Evolutionary conservation across 2,797 vertebrate genomes (phyloP).

Genomic region (Amblyraja radiata): DNA sequence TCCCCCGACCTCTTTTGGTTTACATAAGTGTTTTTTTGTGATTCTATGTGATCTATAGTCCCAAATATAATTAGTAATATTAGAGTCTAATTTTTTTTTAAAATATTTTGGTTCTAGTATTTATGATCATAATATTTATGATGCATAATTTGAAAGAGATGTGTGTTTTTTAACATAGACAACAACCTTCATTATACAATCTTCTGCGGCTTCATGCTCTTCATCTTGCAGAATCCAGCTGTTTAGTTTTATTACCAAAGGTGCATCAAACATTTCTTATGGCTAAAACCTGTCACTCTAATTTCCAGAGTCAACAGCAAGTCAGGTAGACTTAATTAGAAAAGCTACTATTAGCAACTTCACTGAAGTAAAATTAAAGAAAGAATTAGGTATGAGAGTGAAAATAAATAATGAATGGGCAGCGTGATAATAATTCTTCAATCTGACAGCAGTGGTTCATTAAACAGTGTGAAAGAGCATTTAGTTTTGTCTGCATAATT

Average conservation of each 20-base stretch:
- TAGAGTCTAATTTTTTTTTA: no score
- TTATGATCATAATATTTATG: not conserved
- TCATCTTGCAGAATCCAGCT: not conserved
- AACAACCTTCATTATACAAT: not conserved
- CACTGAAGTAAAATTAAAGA: not conserved
- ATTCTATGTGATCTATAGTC: no score
- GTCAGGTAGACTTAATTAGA: not conserved
- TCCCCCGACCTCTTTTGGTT: no score
- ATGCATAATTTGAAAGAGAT: not conserved
- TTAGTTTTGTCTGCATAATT: conserved; percentile 5
- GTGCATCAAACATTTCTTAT: not conserved
- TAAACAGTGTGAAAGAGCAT: not conserved
- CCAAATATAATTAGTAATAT: no score
- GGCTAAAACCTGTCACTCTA: not conserved
- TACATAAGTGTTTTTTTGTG: no score
- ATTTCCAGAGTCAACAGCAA: conserved; percentile 24
- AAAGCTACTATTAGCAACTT: not conserved
- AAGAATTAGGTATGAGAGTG: not conserved
- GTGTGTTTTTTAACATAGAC: not conserved
- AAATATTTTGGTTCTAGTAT: no score
- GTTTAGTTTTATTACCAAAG: not conserved
- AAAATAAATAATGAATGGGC: not conserved
- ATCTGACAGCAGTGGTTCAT: not conserved
- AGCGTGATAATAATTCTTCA: not conserved
- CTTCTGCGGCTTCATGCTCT: not conserved